These are phyloP conservation scores for Nothocercus nigrocapillus DNA, from an alignment of 2,113 vertebrate genomes.

Conservation along the genomic window DNA sequence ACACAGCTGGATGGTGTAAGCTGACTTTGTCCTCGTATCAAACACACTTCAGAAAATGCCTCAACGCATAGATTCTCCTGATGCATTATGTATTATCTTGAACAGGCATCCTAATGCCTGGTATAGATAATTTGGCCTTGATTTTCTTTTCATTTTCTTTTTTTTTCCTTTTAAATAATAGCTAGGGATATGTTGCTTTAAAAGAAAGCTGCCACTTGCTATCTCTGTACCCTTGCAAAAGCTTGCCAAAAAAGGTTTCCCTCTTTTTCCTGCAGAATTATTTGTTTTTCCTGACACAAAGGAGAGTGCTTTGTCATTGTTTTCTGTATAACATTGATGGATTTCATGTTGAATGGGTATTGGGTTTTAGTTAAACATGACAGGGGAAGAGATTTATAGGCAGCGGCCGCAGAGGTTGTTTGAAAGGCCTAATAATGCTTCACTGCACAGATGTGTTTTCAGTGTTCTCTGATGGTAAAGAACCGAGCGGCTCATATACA, in stretches of 20 bases:
- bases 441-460: conserved; percentile 67
- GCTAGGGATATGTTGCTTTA: conserved; percentile 23
- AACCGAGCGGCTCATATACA: conserved; percentile 50
- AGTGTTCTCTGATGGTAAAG: conserved; percentile 68
- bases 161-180: neutral
- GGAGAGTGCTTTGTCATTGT: conserved; percentile 89
- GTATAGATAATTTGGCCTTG: neutral
- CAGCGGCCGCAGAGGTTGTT: conserved; percentile 80
- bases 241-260: conserved; percentile 85
- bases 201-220: conserved; percentile 27
- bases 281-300: conserved; percentile 81
- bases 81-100: neutral
- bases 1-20: conserved; percentile 1
- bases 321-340: conserved; percentile 90
- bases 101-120: neutral
- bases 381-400: conserved; percentile 89
- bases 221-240: conserved; percentile 22
- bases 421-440: conserved; percentile 83
- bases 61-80: neutral
- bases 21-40: neutral
- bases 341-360: conserved; percentile 92
- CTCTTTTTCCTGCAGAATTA: conserved; percentile 75
- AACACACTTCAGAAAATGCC: conserved; percentile 25
- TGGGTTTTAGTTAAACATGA: conserved; percentile 90
- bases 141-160: neutral